Conservation (phyloP, 1,140 invertebrate species). For the Brachionus koreanus region DNA sequence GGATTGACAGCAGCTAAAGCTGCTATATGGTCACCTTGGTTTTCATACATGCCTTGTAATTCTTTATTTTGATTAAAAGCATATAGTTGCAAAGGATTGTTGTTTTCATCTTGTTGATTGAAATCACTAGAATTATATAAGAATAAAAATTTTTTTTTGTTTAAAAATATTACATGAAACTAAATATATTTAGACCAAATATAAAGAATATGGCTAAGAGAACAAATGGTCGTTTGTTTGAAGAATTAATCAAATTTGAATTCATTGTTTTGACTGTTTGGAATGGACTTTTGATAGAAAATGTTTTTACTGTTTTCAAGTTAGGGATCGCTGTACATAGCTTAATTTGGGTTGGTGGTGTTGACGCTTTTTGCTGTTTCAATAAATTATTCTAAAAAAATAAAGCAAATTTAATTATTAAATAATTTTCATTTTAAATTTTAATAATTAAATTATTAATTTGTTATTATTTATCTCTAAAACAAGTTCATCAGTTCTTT, state of each 20-base stretch:
- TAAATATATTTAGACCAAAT: conserved; percentile 34
- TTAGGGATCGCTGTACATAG: neutral
- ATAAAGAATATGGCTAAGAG: conserved; percentile 1
- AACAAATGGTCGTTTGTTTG: conserved; percentile 24
- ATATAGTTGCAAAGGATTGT: conserved; percentile 9
- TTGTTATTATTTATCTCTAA: too few relatives aligned
- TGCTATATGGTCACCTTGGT: neutral
- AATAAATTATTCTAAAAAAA: neutral
- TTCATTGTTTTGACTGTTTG: neutral
- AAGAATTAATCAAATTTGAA: neutral
- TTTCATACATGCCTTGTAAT: neutral
- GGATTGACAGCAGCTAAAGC: neutral
- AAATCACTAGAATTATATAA: neutral
- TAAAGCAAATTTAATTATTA: neutral
- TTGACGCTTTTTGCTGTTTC: neutral
- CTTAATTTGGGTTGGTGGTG: neutral
- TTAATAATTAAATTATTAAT: too few relatives aligned
- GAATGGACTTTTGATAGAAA: neutral
- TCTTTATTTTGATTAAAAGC: conserved; percentile 1
- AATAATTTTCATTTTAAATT: neutral
- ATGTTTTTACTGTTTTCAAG: conserved; percentile 25
- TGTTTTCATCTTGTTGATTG: neutral
- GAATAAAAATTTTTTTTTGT: neutral
- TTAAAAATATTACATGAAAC: conserved; percentile 8
- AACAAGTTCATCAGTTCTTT: too few relatives aligned